phyloP scores from a whole-genome alignment of 1,140 invertebrate species.

The Orussus abietinus region DNA sequence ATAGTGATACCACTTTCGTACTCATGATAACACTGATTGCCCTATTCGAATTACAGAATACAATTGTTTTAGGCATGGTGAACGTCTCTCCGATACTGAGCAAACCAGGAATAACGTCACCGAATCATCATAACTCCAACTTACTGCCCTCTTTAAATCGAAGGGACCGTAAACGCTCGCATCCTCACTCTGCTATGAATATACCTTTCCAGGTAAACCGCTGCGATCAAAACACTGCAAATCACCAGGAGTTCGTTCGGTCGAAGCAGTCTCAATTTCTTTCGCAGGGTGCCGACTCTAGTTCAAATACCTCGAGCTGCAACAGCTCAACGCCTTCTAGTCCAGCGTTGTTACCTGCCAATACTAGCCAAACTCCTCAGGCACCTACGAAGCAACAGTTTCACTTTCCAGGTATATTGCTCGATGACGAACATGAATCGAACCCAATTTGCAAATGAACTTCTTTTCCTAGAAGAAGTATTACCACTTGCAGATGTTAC shows the following conservation, averaged over 20 bases:
- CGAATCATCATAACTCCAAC: slow-evolving; percentile 47
- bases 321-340: slow-evolving; percentile 95
- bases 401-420: slow-evolving; percentile 80
- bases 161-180: slow-evolving; percentile 54
- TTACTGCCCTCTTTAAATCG: slow-evolving; percentile 35
- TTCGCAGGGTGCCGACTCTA: slow-evolving; percentile 71
- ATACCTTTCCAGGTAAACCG: slow-evolving; percentile 62
- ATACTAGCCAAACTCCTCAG: slow-evolving; percentile 54
- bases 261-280: no score
- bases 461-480: no score
- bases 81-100: slow-evolving; percentile 45
- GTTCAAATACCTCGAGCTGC: slow-evolving; percentile 92
- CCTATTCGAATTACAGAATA: slow-evolving; percentile 3
- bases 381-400: slow-evolving; percentile 66
- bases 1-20: slow-evolving; percentile 16
- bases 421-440: no score
- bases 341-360: slow-evolving; percentile 69
- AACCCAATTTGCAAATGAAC: no score
- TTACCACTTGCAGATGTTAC: slow-evolving; percentile 46
- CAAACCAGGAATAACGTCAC: slow-evolving; percentile 44
- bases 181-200: slow-evolving; percentile 60
- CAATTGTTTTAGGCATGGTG: slow-evolving; percentile 31
- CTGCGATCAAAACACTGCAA: no score
- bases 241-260: no score
- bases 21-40: no score